Conservation (phyloP, 2,113 vertebrate genomes). For the Archocentrus centrarchus region DNA sequence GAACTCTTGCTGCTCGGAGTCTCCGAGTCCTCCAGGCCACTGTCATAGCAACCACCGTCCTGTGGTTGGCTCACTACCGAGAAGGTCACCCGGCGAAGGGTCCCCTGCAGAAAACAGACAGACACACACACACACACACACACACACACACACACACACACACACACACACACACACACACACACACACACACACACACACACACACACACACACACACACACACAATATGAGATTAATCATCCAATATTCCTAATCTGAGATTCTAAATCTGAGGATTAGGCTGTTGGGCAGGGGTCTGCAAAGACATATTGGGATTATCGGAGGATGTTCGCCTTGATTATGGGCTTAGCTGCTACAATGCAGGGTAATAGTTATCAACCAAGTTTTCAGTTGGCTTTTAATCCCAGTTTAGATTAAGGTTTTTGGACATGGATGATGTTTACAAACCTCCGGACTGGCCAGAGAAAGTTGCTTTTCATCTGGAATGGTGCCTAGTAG, state of each 20-base stretch:
- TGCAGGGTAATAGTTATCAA: conserved; percentile 68
- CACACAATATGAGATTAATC: conserved; percentile 78
- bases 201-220: conserved; percentile 59
- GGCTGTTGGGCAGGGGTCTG: conserved; percentile 45
- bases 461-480: conserved; percentile 36
- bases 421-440: conserved; percentile 55
- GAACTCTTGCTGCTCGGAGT: conserved; percentile 98
- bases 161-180: conserved; percentile 60
- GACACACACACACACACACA: conserved; percentile 67
- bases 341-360: conserved; percentile 67
- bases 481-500: conserved; percentile 38
- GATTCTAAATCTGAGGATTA: conserved; percentile 72
- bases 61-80: conserved; percentile 94
- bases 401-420: conserved; percentile 73
- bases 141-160: conserved; percentile 58
- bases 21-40: conserved; percentile 95
- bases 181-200: conserved; percentile 59
- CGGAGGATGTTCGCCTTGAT: conserved; percentile 68
- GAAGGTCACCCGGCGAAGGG: conserved; percentile 96
- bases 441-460: conserved; percentile 62
- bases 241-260: conserved; percentile 71
- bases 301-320: conserved; percentile 77
- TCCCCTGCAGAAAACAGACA: conserved; percentile 83
- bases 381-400: conserved; percentile 67
- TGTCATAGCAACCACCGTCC: conserved; percentile 95